Percentiles rank a stretch among this genome's conserved stretches.
phyloP scores from a whole-genome alignment of 2,888 invertebrate species.

The Homarus gammarus region DNA sequence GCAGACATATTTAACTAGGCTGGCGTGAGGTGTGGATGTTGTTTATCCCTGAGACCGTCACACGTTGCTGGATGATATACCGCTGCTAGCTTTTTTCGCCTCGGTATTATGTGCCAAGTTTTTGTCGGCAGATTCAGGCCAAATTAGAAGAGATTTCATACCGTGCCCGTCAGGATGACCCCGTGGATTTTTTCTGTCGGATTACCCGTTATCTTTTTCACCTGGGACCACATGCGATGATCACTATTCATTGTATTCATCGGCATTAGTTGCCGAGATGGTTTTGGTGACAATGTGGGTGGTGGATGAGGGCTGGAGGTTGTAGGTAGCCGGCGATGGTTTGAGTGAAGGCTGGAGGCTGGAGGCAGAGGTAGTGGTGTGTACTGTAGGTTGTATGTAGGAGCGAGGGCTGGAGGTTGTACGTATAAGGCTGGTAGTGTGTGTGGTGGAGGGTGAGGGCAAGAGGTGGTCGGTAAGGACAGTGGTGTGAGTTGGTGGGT shows the following conservation, averaged over 20 bases:
- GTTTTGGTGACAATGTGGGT: no score
- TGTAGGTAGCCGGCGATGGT: no score
- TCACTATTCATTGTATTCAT: not conserved
- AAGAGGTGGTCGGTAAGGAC: not conserved
- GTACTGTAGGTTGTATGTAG: not conserved
- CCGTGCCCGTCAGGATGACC: not conserved
- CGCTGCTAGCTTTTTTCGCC: not conserved
- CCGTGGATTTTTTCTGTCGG: not conserved
- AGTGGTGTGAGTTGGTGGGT: not conserved
- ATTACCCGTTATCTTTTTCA: not conserved
- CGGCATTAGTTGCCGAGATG: not conserved
- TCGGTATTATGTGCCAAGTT: not conserved
- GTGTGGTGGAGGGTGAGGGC: not conserved
- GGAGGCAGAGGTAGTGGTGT: no score
- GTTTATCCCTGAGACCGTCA: no score
- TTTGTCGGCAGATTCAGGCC: not conserved
- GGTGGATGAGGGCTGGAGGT: no score
- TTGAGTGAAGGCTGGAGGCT: not conserved
- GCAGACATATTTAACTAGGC: no score
- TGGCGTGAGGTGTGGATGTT: no score
- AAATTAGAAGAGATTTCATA: not conserved
- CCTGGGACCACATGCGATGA: not conserved
- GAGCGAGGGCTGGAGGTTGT: not conserved
- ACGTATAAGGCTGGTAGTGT: conserved; percentile 3
- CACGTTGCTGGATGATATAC: no score